Evolutionary conservation across 2,888 invertebrate genomes (phyloP).

Genomic region (Lycaena phlaeas): DNA sequence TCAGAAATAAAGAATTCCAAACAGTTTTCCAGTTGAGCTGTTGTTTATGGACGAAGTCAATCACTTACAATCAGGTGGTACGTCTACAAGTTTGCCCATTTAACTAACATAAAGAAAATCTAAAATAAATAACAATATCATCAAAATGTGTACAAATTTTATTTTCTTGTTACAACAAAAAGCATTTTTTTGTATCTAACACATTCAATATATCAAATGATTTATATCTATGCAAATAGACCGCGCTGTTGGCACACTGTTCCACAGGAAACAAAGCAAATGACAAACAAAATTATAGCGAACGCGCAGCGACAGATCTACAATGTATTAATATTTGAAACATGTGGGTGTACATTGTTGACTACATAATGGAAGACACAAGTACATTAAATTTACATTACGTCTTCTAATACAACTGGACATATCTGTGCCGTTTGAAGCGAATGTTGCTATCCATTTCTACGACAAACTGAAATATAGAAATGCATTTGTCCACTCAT

Average conservation of each 20-base stretch:
- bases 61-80: no score
- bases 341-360: conserved; percentile 28
- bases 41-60: no score
- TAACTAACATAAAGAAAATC: no score
- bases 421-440: background rate
- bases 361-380: conserved; percentile 16
- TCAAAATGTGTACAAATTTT: background rate
- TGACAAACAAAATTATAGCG: conserved; percentile 40
- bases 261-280: conserved; percentile 40
- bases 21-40: no score
- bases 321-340: conserved; percentile 32
- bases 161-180: conserved; percentile 3
- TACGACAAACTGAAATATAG: background rate
- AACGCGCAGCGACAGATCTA: conserved; percentile 28
- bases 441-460: background rate
- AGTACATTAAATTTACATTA: background rate
- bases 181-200: conserved; percentile 8
- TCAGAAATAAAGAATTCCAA: no score
- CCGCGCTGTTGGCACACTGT: conserved; percentile 38
- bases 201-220: conserved; percentile 10
- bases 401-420: background rate
- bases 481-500: background rate
- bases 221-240: conserved; percentile 33
- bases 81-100: no score
- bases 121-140: no score